Evolutionary conservation across 2,888 invertebrate species (phyloP).

Genomic region (Frankliniella fusca): DNA sequence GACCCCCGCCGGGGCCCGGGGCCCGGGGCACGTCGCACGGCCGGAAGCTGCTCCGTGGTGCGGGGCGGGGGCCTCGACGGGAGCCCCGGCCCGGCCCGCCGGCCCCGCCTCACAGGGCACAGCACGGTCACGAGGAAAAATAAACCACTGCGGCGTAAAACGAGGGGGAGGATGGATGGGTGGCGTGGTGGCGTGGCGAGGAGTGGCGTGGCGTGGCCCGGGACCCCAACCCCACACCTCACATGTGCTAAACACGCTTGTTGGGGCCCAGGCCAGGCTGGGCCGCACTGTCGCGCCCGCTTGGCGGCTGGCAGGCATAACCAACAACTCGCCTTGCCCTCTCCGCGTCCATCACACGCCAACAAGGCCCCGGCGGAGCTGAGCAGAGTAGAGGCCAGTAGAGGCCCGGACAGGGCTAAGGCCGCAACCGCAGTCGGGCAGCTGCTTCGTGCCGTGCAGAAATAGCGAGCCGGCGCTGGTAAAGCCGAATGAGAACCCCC

Average conservation of each 20-base stretch:
- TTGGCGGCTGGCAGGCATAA: background rate
- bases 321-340: background rate
- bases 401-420: background rate
- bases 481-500: no score
- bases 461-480: no score
- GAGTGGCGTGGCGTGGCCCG: no score
- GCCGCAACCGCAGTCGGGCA: background rate
- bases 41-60: background rate
- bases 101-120: background rate
- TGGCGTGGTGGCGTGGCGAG: no score
- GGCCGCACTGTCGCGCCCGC: background rate
- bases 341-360: background rate
- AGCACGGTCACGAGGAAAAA: background rate
- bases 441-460: background rate
- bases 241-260: conserved; percentile 8
- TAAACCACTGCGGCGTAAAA: background rate
- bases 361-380: background rate
- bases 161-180: background rate
- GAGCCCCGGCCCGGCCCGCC: background rate
- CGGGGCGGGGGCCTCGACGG: no score
- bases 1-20: background rate
- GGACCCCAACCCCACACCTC: no score
- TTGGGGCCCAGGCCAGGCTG: background rate
- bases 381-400: background rate
- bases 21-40: background rate